phyloP scores from a whole-genome alignment of 2,113 vertebrate genomes.

The Herpetotheres cachinnans region DNA sequence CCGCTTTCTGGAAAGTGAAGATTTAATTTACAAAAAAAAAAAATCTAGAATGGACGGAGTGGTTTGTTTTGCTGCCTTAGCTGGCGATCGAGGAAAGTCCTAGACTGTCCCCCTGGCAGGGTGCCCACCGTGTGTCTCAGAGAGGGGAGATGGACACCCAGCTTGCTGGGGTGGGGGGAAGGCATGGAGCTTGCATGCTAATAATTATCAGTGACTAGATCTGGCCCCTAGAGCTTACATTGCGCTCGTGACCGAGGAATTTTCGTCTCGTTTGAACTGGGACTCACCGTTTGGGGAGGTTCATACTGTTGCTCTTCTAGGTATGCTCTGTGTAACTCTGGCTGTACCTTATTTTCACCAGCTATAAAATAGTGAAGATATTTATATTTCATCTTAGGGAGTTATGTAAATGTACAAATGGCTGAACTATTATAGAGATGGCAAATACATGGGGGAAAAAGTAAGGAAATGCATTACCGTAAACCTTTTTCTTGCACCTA shows the following conservation, averaged over 20 bases:
- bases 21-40: not conserved
- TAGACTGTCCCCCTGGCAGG: too few species aligned
- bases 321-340: not conserved
- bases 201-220: not conserved
- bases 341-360: not conserved
- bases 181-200: accelerated
- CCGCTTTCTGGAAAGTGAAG: not conserved
- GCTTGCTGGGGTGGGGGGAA: too few species aligned
- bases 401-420: not conserved
- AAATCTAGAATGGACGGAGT: accelerated
- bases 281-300: accelerated
- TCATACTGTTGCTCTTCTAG: not conserved
- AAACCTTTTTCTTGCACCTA: not conserved
- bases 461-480: not conserved
- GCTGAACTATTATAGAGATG: not conserved
- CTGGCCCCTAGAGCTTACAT: not conserved
- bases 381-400: not conserved
- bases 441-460: not conserved
- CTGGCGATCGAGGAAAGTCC: accelerated
- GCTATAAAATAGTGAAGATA: not conserved
- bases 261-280: not conserved
- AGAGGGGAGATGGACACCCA: not conserved
- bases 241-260: accelerated
- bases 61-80: not conserved
- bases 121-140: accelerated